Evolutionary conservation across 1,140 invertebrate genomes (phyloP).

Genomic region (Teleopsis dalmanni): DNA sequence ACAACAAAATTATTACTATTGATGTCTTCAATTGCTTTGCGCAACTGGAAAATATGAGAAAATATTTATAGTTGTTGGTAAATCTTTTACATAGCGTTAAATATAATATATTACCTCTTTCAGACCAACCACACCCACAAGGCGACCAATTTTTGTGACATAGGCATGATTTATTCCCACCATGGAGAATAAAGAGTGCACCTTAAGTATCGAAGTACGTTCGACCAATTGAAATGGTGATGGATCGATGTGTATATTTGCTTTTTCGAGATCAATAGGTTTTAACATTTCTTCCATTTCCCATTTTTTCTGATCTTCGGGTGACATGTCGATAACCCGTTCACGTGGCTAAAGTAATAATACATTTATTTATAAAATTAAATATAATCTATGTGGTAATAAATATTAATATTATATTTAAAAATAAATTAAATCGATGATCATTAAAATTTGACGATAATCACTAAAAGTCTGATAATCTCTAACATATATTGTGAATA

Average conservation of each 20-base stretch:
- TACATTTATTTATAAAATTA: neutral
- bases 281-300: slow-evolving; percentile 81
- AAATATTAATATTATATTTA: too few species aligned
- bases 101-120: slow-evolving; percentile 67
- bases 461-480: too few species aligned
- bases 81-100: neutral
- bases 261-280: slow-evolving; percentile 70
- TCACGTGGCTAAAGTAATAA: slow-evolving; percentile 63
- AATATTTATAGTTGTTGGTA: neutral
- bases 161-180: slow-evolving; percentile 95
- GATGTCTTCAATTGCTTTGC: slow-evolving; percentile 81
- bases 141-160: slow-evolving; percentile 90
- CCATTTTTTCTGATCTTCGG: slow-evolving; percentile 85
- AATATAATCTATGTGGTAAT: neutral
- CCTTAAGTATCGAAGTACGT: slow-evolving; percentile 90
- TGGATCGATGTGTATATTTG: slow-evolving; percentile 77
- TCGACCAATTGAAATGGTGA: slow-evolving; percentile 98
- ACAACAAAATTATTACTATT: slow-evolving; percentile 62
- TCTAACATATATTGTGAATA: too few species aligned
- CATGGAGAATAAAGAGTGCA: slow-evolving; percentile 95
- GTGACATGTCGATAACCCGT: slow-evolving; percentile 86
- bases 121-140: slow-evolving; percentile 92
- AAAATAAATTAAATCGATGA: too few species aligned
- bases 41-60: slow-evolving; percentile 52
- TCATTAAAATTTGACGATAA: too few species aligned